These are phyloP conservation scores for Napeogenes inachia DNA, from an alignment of 2,888 invertebrate genomes.

Conservation along the genomic window DNA sequence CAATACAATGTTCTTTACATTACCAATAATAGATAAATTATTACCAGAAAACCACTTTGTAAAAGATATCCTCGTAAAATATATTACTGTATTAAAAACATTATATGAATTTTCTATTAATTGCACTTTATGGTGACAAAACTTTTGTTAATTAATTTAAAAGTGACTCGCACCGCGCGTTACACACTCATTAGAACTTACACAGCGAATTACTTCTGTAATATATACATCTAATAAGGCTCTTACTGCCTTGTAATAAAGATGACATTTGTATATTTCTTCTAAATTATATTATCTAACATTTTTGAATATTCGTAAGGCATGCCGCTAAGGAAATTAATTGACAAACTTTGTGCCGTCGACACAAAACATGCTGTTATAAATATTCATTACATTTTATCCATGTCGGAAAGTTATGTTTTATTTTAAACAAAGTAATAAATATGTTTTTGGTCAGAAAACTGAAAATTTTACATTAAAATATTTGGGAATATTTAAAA, in stretches of 20 bases:
- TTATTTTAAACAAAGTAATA: not conserved
- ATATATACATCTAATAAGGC: slow-evolving; percentile 1
- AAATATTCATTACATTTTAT: not conserved
- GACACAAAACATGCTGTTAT: slow-evolving; percentile 31
- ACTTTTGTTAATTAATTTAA: slow-evolving; percentile 7
- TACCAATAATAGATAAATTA: too few species aligned
- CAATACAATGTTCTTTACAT: too few species aligned
- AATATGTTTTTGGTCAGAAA: too few species aligned
- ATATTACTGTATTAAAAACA: not conserved
- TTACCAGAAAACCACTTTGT: too few species aligned
- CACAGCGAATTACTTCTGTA: not conserved
- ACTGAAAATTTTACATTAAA: too few species aligned
- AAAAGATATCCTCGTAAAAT: too few species aligned
- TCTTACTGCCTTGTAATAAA: slow-evolving; percentile 2
- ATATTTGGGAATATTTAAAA: too few species aligned
- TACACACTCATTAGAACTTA: slow-evolving; percentile 1
- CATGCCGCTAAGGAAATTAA: slow-evolving; percentile 42
- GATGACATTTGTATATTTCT: not conserved
- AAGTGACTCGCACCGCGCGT: slow-evolving; percentile 1
- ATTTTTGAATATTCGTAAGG: slow-evolving; percentile 33
- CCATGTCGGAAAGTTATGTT: not conserved
- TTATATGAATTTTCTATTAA: not conserved
- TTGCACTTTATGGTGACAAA: not conserved
- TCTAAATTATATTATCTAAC: slow-evolving; percentile 7
- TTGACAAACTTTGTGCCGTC: slow-evolving; percentile 46